These are phyloP conservation scores for Magallana nippona DNA, from an alignment of 2,888 invertebrate genomes.

Conservation along the genomic window DNA sequence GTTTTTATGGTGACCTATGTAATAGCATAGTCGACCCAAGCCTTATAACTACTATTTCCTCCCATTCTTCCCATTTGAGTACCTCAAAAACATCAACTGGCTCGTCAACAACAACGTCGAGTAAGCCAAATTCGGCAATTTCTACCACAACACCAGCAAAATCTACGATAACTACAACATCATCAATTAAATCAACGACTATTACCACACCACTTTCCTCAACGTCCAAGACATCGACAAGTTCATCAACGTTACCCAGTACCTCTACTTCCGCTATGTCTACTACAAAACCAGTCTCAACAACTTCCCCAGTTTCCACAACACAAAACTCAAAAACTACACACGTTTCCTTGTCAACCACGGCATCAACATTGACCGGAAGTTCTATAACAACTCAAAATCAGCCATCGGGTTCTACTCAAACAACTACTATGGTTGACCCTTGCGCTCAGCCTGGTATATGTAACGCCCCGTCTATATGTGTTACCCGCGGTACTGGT, in stretches of 20 bases:
- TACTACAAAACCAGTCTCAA: no score
- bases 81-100: background rate
- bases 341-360: background rate
- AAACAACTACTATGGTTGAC: background rate
- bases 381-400: background rate
- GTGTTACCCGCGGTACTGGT: slow-evolving; percentile 34
- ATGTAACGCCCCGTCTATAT: slow-evolving; percentile 46
- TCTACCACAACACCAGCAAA: background rate
- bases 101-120: background rate
- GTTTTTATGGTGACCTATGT: slow-evolving; percentile 40
- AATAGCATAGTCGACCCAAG: slow-evolving; percentile 22
- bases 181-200: background rate
- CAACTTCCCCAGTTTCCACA: background rate
- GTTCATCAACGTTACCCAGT: no score
- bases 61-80: background rate
- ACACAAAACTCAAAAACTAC: background rate
- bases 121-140: background rate
- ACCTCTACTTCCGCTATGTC: no score
- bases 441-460: slow-evolving; percentile 35
- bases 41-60: background rate
- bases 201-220: background rate
- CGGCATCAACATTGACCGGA: background rate
- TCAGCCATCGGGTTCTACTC: background rate
- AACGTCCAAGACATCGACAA: no score
- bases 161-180: background rate